Evolutionary conservation across 2,888 invertebrate genomes (phyloP), one percentile per base, ranked within the genome.

Genomic region (Ligdia adustata): DNA sequence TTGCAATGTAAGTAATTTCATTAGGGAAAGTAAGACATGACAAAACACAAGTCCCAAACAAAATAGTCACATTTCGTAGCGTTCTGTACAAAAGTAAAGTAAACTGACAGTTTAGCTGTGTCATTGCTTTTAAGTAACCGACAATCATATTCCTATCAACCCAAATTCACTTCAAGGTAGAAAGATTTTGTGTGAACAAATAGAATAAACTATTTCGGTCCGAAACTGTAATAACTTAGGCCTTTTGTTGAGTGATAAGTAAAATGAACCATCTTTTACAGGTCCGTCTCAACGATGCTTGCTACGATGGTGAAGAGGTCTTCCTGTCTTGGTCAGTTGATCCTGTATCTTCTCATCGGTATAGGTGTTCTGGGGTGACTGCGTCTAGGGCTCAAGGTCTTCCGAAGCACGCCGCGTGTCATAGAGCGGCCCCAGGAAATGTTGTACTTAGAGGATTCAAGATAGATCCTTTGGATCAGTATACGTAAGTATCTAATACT

Each of bases 381-480:
- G 84, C 71, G 0, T 80, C 88, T 0, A 78, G 80, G 31, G 67
- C 69, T 22, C 84, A 78, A 6, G 78, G 84, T 18, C 66, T 83
- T 1, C 75, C 83, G 1, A 88, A 85, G 39, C 87, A 90, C 31
- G 82, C 84, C 2, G 86, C 90, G 0, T 90, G 90, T 27, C 90
- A 90, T 34, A 63, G 89, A 62, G 85, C 87, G 0, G 62, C 79
- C 0, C 87, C 89, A 0, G 72, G 79, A 0, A 84, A 88, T 56
- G 65, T 90, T 1, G 70, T 89, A 16, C 33, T 90, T 20, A 69
- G 84, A 44, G 90, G 90, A 1, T 31, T 89, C 31, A 90, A 89
- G 61, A 77, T 89, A 38, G 82, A 88, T 52, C 79, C 86, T 1
- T 48, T 69, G 2, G 85, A 87, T 54, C 60, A 74, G 38, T 90